A percentile compares a stretch with the other conserved stretches of the same genome.
Conservation (phyloP, 2,113 vertebrate genomes). For the Clarias magur region DNA sequence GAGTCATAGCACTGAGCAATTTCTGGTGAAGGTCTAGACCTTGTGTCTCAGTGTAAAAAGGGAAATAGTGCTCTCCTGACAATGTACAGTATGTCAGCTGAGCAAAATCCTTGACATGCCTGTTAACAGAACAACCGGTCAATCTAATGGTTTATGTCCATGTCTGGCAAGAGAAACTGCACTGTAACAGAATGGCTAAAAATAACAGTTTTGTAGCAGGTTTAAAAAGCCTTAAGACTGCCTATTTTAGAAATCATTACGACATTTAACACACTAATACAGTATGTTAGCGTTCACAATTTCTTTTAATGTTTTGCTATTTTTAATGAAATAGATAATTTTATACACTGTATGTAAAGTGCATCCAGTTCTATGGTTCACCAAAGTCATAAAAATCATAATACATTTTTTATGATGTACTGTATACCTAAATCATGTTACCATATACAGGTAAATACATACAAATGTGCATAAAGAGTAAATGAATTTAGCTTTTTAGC, state of each 20-base stretch:
- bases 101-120: constrained; percentile 43
- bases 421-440: background rate
- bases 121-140: constrained; percentile 48
- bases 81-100: constrained; percentile 26
- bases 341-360: background rate
- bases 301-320: background rate
- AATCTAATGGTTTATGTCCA: constrained; percentile 39
- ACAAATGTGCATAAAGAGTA: background rate
- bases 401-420: background rate
- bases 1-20: constrained; percentile 3
- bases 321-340: background rate
- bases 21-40: constrained; percentile 32
- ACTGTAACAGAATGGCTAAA: background rate
- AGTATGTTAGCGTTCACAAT: background rate
- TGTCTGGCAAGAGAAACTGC: constrained; percentile 23
- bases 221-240: background rate
- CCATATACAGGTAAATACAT: background rate
- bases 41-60: constrained; percentile 26
- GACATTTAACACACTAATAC: background rate
- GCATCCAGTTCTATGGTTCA: background rate
- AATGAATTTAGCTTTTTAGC: background rate
- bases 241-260: background rate
- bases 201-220: background rate
- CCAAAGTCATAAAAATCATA: background rate
- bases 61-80: constrained; percentile 24